phyloP scores from a whole-genome alignment of 2,113 vertebrate genomes.

The Thryonomys swinderianus region DNA sequence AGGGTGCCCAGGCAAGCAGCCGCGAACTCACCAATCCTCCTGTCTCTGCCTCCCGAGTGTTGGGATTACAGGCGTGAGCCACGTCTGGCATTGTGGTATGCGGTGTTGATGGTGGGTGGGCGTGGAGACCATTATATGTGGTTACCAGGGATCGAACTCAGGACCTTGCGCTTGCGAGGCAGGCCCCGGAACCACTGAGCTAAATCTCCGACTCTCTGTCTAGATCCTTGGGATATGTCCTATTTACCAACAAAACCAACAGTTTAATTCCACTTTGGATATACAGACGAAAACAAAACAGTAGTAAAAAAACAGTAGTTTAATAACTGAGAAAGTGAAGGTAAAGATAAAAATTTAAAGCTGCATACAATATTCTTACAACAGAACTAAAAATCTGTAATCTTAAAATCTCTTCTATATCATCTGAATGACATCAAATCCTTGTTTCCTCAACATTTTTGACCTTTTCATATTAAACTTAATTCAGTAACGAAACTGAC shows the following conservation, averaged over 20 bases:
- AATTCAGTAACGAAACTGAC: slow-evolving; percentile 26
- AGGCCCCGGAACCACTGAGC: no score
- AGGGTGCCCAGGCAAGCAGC: no score
- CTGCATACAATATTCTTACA: background rate
- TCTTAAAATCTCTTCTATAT: background rate
- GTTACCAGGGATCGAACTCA: no score
- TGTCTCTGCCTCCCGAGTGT: no score
- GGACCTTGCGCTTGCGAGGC: no score
- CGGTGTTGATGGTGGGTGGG: no score
- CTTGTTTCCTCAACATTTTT: slow-evolving; percentile 13
- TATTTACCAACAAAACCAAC: background rate
- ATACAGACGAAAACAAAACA: background rate
- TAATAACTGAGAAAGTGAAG: background rate
- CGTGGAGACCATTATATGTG: no score
- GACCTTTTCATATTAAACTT: slow-evolving; percentile 25
- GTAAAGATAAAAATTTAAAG: background rate
- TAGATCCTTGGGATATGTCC: background rate
- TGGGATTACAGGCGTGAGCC: no score
- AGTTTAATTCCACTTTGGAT: background rate
- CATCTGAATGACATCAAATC: slow-evolving; percentile 53
- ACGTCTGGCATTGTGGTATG: no score
- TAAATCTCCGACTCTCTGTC: no score
- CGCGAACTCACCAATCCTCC: no score
- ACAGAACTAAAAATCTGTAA: background rate
- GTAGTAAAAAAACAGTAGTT: background rate